Evolutionary conservation across 2,888 invertebrate species (phyloP).

Genomic region (Nineta flava): DNA sequence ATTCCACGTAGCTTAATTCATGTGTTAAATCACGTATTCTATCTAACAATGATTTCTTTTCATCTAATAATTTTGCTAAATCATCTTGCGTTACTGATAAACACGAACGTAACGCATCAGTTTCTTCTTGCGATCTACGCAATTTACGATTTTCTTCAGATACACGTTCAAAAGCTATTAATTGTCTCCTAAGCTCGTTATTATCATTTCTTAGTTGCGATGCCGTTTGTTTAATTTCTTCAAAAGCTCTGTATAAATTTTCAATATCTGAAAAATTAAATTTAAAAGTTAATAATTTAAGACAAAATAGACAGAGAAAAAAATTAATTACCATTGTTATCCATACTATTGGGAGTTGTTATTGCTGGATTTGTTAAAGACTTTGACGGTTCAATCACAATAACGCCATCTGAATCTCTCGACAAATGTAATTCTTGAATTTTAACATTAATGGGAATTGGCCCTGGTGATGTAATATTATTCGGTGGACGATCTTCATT

Average conservation of each 20-base stretch:
- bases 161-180: slow-evolving; percentile 39
- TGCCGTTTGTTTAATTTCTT: slow-evolving; percentile 28
- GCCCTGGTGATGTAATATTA: slow-evolving; percentile 66
- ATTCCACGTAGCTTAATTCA: slow-evolving; percentile 23
- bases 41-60: slow-evolving; percentile 57
- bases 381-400: slow-evolving; percentile 48
- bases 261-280: not conserved
- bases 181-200: slow-evolving; percentile 42
- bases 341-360: too few species aligned
- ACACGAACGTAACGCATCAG: slow-evolving; percentile 39
- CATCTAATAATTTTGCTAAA: slow-evolving; percentile 49
- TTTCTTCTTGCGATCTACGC: slow-evolving; percentile 38
- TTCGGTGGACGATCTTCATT: slow-evolving; percentile 72
- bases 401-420: slow-evolving; percentile 57
- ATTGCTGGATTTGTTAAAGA: too few species aligned
- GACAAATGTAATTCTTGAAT: slow-evolving; percentile 52
- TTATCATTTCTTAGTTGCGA: slow-evolving; percentile 42
- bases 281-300: too few species aligned
- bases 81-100: slow-evolving; percentile 59
- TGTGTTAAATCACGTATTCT: slow-evolving; percentile 51
- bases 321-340: not conserved
- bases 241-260: not conserved
- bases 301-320: too few species aligned
- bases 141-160: slow-evolving; percentile 39
- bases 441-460: slow-evolving; percentile 60